Conservation (phyloP, 1,140 invertebrate species). For the Drosophila navojoa region DNA sequence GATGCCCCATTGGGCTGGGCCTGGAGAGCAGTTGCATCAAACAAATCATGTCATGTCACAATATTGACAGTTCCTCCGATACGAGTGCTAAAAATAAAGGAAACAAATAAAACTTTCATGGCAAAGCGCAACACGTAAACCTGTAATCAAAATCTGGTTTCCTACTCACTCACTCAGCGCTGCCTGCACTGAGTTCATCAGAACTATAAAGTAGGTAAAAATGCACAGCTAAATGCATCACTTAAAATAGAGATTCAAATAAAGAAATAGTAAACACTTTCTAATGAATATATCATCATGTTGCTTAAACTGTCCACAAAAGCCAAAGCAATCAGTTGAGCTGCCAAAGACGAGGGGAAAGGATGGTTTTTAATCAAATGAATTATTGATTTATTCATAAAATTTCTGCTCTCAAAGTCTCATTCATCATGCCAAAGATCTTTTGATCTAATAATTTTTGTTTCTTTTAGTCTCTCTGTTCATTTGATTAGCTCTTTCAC, state of each 20-base stretch:
- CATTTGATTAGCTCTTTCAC: too few species aligned
- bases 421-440: too few species aligned
- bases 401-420: too few species aligned
- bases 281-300: constrained; percentile 53
- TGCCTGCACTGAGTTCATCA: constrained; percentile 14
- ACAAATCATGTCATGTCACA: constrained; percentile 71
- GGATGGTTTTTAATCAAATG: background rate
- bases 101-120: constrained; percentile 20
- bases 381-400: too few species aligned
- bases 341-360: background rate
- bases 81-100: constrained; percentile 48
- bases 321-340: background rate
- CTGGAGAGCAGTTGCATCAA: constrained; percentile 27
- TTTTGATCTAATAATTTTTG: too few species aligned
- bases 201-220: constrained; percentile 3
- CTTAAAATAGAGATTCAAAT: too few species aligned
- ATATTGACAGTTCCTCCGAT: constrained; percentile 64
- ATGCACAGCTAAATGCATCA: constrained; percentile 11
- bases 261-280: background rate
- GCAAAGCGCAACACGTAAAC: constrained; percentile 13
- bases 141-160: constrained; percentile 37
- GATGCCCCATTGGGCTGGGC: constrained; percentile 10
- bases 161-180: constrained; percentile 16
- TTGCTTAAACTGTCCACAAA: constrained; percentile 38
- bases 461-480: too few species aligned